Percentiles rank a stretch among this genome's conserved stretches.
phyloP scores from a whole-genome alignment of 2,797 vertebrate genomes.

The Clarias platycephalus region DNA sequence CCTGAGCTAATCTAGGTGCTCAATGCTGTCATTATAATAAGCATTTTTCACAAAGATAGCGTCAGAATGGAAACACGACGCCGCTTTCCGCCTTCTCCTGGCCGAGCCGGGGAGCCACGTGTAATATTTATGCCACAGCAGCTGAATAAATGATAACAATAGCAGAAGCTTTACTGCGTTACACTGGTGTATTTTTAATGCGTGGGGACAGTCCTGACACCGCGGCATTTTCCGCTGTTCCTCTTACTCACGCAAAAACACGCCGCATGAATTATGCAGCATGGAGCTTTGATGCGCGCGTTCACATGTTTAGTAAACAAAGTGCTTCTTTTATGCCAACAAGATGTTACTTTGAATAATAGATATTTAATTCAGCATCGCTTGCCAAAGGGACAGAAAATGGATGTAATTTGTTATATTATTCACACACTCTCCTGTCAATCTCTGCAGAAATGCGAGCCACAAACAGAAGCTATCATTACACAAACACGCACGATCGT shows the following conservation, averaged over 20 bases:
- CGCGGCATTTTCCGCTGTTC: conserved; percentile 68
- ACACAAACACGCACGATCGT: neutral
- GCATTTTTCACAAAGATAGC: conserved; percentile 64
- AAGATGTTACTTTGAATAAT: conserved; percentile 80
- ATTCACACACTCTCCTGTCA: conserved; percentile 64
- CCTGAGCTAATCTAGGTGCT: conserved; percentile 71
- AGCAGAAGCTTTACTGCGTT: conserved; percentile 64
- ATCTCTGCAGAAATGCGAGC: conserved; percentile 51
- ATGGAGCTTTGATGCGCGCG: conserved; percentile 61
- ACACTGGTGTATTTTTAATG: conserved; percentile 78
- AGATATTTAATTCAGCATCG: conserved; percentile 72
- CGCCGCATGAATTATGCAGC: conserved; percentile 75
- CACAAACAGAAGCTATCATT: conserved; percentile 53
- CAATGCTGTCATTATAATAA: conserved; percentile 78
- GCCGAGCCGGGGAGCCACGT: conserved; percentile 58
- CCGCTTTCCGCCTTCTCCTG: conserved; percentile 37
- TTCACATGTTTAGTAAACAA: conserved; percentile 81
- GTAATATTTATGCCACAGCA: conserved; percentile 77
- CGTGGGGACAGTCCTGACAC: conserved; percentile 66
- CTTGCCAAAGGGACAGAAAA: conserved; percentile 59
- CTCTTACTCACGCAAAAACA: conserved; percentile 66
- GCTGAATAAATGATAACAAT: conserved; percentile 75
- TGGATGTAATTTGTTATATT: conserved; percentile 71
- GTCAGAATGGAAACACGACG: conserved; percentile 37
- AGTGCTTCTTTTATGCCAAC: conserved; percentile 73